These are phyloP conservation scores for Euura lappo DNA, from an alignment of 1,140 invertebrate species.

Conservation along the genomic window DNA sequence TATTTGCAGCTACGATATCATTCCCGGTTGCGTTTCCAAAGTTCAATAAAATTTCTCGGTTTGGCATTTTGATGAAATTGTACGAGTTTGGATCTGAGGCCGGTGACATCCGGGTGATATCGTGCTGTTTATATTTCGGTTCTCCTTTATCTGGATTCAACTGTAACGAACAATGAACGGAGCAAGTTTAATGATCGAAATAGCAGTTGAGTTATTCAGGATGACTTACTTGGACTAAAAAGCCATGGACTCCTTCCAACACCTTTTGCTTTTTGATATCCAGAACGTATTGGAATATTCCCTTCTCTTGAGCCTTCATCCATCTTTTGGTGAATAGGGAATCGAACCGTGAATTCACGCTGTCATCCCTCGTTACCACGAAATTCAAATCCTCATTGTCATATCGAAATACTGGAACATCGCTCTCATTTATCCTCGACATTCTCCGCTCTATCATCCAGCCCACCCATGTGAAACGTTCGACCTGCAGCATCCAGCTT, in stretches of 20 bases:
- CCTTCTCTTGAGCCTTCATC: conserved; percentile 36
- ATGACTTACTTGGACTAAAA: conserved; percentile 52
- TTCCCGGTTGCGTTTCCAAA: conserved; percentile 42
- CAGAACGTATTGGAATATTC: conserved; percentile 47
- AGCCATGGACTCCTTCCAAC: conserved; percentile 51
- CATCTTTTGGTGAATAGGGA: conserved; percentile 41
- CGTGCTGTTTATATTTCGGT: conserved; percentile 67
- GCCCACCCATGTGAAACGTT: too few relatives aligned
- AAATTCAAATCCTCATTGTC: conserved; percentile 15
- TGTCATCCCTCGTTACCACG: conserved; percentile 14
- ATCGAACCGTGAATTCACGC: conserved; percentile 45
- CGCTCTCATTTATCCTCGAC: neutral
- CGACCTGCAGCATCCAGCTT: too few relatives aligned
- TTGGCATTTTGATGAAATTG: conserved; percentile 71
- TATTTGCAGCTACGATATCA: conserved; percentile 67
- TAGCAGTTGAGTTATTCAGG: conserved; percentile 12
- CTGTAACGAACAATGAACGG: conserved; percentile 52
- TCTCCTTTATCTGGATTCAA: conserved; percentile 68
- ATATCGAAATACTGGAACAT: conserved; percentile 17
- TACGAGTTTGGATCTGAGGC: conserved; percentile 68
- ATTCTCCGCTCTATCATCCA: neutral
- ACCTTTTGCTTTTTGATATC: conserved; percentile 43
- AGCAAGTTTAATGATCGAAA: neutral
- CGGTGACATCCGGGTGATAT: conserved; percentile 63
- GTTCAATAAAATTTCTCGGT: conserved; percentile 66